Conservation (phyloP, 2,888 invertebrate genomes). For the Odontocolon sp. region DNA sequence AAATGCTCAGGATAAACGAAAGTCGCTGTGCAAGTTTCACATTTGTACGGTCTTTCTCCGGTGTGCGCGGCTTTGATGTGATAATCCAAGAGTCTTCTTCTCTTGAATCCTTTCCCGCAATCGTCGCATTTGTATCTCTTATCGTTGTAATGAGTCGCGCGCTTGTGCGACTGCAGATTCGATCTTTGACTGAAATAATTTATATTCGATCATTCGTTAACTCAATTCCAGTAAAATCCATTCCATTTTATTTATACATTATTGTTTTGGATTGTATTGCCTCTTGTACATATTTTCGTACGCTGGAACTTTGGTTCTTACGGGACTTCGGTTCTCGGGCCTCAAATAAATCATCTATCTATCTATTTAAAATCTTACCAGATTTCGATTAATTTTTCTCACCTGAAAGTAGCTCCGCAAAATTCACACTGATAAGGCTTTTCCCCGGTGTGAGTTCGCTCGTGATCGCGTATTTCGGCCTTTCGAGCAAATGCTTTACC, state of each 20-base stretch:
- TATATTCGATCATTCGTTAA: background rate
- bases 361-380: too few relatives aligned
- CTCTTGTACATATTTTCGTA: too few relatives aligned
- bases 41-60: slow-evolving; percentile 89
- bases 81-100: slow-evolving; percentile 87
- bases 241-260: too few relatives aligned
- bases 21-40: slow-evolving; percentile 87
- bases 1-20: slow-evolving; percentile 93
- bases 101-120: slow-evolving; percentile 89
- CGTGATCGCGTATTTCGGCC: slow-evolving; percentile 91
- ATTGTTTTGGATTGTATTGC: too few relatives aligned
- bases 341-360: too few relatives aligned
- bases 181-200: slow-evolving; percentile 85
- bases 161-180: slow-evolving; percentile 90
- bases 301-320: too few relatives aligned
- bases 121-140: slow-evolving; percentile 87
- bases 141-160: slow-evolving; percentile 90
- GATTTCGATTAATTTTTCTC: background rate
- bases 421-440: slow-evolving; percentile 90
- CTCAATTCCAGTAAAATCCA: background rate
- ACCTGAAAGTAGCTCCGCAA: slow-evolving; percentile 88
- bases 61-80: slow-evolving; percentile 92
- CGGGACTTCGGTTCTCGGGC: too few relatives aligned
- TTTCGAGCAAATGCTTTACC: slow-evolving; percentile 89
- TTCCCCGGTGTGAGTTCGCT: slow-evolving; percentile 91